Percentiles rank a stretch among this genome's conserved stretches.
These are phyloP conservation scores for Holacanthus passer DNA, from an alignment of 2,113 vertebrate species.

Conservation along the genomic window DNA sequence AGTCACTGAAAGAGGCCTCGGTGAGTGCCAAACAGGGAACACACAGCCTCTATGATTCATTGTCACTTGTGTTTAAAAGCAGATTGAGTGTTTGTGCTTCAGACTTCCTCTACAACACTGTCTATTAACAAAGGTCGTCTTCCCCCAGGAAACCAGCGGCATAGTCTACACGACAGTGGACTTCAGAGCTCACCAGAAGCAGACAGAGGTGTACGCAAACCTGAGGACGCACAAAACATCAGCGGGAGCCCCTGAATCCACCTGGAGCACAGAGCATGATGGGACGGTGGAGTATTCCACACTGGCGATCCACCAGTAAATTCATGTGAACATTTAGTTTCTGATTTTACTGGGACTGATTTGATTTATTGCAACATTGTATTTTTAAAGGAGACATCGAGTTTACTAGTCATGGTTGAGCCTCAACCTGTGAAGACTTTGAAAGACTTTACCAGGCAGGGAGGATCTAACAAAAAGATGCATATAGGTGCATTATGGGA, in stretches of 20 bases:
- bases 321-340: not conserved
- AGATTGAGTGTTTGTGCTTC: constrained; percentile 19
- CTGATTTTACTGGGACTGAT: not conserved
- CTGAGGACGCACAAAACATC: constrained; percentile 38
- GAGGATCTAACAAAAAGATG: not conserved
- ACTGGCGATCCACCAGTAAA: constrained; percentile 60
- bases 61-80: constrained; percentile 51
- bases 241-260: not conserved
- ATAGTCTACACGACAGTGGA: constrained; percentile 81
- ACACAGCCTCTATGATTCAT: constrained; percentile 69
- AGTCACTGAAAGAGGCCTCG: constrained; percentile 58
- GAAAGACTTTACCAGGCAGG: not conserved
- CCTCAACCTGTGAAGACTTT: not conserved
- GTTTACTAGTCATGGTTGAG: not conserved
- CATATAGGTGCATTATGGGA: not conserved
- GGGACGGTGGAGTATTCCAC: constrained; percentile 81
- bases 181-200: constrained; percentile 69
- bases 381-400: not conserved
- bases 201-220: constrained; percentile 73
- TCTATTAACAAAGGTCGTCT: constrained; percentile 26
- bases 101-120: constrained; percentile 34
- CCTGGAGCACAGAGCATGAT: not conserved
- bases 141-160: constrained; percentile 63
- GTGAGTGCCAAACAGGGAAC: constrained; percentile 72
- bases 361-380: not conserved